A percentile compares a stretch with the other conserved stretches of the same genome.
phyloP scores from a whole-genome alignment of 2,113 vertebrate genomes.

The Thymallus thymallus region DNA sequence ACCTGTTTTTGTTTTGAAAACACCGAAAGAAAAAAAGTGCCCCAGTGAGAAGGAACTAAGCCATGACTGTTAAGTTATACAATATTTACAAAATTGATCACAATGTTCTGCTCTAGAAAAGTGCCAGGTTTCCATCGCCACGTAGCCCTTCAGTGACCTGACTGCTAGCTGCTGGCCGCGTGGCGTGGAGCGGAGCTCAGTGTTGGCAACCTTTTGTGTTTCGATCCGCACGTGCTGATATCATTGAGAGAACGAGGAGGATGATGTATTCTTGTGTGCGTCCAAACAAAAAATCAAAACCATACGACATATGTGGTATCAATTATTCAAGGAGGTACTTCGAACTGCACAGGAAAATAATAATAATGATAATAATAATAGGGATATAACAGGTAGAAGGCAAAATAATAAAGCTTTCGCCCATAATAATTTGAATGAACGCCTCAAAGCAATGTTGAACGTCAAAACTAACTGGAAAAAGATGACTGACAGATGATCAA shows the following conservation, averaged over 20 bases:
- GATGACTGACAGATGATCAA: constrained; percentile 57
- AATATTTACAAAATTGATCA: constrained; percentile 76
- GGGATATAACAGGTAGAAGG: constrained; percentile 55
- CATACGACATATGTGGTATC: neutral
- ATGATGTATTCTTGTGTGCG: neutral
- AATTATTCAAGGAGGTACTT: constrained; percentile 2
- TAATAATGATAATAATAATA: constrained; percentile 42
- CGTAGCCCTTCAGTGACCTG: constrained; percentile 57
- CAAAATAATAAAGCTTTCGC: constrained; percentile 31
- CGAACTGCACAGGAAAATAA: neutral
- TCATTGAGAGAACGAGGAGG: constrained; percentile 6
- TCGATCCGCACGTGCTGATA: constrained; percentile 29
- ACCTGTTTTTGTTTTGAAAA: constrained; percentile 56
- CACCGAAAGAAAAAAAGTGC: constrained; percentile 69
- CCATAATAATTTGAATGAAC: neutral
- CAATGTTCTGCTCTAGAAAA: constrained; percentile 60
- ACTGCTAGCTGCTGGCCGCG: constrained; percentile 23
- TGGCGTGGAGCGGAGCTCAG: constrained; percentile 20
- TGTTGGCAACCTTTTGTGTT: constrained; percentile 31
- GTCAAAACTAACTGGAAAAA: constrained; percentile 24
- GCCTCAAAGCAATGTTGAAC: constrained; percentile 18
- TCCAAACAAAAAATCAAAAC: constrained; percentile 2
- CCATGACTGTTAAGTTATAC: constrained; percentile 72
- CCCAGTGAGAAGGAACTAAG: constrained; percentile 68
- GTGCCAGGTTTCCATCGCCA: constrained; percentile 62